phyloP scores from a whole-genome alignment of 2,797 vertebrate genomes.

The Odontamblyopus rebecca region DNA sequence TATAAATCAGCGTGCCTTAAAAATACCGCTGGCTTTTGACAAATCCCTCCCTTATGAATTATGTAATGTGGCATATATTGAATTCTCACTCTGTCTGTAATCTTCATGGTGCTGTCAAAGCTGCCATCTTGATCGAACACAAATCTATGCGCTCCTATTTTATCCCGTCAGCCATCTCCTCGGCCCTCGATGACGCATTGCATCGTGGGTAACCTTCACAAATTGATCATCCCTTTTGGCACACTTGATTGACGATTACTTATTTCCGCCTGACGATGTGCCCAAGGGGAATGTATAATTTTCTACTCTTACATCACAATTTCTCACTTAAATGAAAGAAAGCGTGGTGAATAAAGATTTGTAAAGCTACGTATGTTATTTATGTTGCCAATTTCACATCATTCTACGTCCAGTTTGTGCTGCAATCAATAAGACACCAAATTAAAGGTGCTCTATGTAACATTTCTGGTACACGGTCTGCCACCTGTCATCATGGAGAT shows the following conservation, averaged over 20 bases:
- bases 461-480: too few relatives aligned
- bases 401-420: too few relatives aligned
- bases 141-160: conserved; percentile 9
- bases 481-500: too few relatives aligned
- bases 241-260: not conserved
- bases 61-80: not conserved
- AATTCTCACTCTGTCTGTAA: not conserved
- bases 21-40: not conserved
- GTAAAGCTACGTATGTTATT: too few relatives aligned
- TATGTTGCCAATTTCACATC: too few relatives aligned
- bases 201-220: not conserved
- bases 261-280: not conserved
- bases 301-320: not conserved
- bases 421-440: too few relatives aligned
- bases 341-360: too few relatives aligned
- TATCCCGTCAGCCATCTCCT: not conserved
- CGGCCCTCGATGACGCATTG: not conserved
- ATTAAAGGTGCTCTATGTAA: too few relatives aligned
- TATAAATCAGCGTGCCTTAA: not conserved
- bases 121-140: conserved; percentile 4
- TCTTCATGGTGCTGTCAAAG: not conserved
- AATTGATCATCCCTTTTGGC: not conserved
- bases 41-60: not conserved
- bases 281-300: not conserved
- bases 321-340: too few relatives aligned